These are phyloP conservation scores for Micronycteris hirsuta DNA, from an alignment of 2,113 vertebrate genomes.

Conservation along the genomic window DNA sequence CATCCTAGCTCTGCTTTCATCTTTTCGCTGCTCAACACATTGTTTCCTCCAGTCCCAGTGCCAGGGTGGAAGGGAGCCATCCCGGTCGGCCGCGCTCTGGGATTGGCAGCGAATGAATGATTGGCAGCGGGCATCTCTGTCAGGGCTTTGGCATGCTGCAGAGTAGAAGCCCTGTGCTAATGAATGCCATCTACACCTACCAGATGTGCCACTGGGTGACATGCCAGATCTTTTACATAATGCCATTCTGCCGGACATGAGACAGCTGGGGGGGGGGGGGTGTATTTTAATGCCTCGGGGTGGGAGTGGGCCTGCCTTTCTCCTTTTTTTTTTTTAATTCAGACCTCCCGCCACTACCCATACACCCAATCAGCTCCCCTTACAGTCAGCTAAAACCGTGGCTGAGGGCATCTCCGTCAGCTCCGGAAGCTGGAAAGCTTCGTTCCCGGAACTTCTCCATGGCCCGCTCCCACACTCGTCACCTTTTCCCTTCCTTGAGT, in stretches of 20 bases:
- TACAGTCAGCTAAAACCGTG: neutral
- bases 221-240: constrained; percentile 84
- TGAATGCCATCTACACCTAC: constrained; percentile 85
- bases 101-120: constrained; percentile 81
- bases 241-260: constrained; percentile 74
- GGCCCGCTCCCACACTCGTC: neutral
- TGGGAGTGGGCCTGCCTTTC: neutral
- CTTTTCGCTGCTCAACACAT: constrained; percentile 68
- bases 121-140: constrained; percentile 78
- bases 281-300: constrained; percentile 27
- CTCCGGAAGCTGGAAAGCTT: neutral
- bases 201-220: constrained; percentile 84
- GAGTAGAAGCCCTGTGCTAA: constrained; percentile 82
- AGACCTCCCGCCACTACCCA: neutral
- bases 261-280: constrained; percentile 37
- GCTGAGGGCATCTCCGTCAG: neutral
- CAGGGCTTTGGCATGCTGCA: constrained; percentile 80
- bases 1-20: constrained; percentile 61
- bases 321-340: neutral
- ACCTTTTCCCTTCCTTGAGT: neutral
- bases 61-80: constrained; percentile 82
- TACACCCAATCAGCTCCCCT: neutral
- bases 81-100: constrained; percentile 73
- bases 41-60: constrained; percentile 71
- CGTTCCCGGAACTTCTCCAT: neutral